Base-by-base conservation (phyloP, 2,888 invertebrate genomes). In the Pteria penguin region DNA sequence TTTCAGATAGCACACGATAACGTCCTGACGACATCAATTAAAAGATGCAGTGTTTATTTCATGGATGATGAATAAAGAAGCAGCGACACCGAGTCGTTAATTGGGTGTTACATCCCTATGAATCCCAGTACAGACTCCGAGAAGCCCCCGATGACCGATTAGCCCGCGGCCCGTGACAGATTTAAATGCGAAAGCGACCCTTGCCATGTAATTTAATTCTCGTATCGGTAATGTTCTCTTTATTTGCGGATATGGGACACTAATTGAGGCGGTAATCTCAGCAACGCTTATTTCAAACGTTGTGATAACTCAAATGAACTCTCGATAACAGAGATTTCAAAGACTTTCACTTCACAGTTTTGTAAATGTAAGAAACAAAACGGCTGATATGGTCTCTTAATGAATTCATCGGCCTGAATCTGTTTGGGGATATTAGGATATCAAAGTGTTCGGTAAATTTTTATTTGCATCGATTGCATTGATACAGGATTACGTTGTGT, bases 391-490 rank as follows among this genome's bases (percentile, higher is more conserved):
- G 8, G 45, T 45, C n/a, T n/a, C n/a, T n/a, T n/a, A n/a, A n/a
- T n/a, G n/a, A n/a, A n/a, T n/a, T n/a, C n/a, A n/a, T n/a, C n/a
- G n/a, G n/a, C n/a, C n/a, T n/a, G n/a, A n/a, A n/a, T n/a, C n/a
- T n/a, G n/a, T n/a, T n/a, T n/a, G n/a, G n/a, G n/a, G n/a, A n/a
- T n/a, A n/a, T n/a, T n/a, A n/a, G n/a, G n/a, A n/a, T n/a, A n/a
- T n/a, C n/a, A n/a, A n/a, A n/a, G n/a, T n/a, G 33, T 61, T 61
- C 31, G 61, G 33, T 32, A 61, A 31, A 32, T 32, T 32, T 32
- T 61, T 61, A 31, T 32, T 32, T 61, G 26, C 8, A 33, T 31
- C 31, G 61, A 61, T 61, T 61, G 61, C 61, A 61, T 31, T 61
- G 33, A 61, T 61, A 32, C 33, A 61, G 61, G n/a, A n/a, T n/a